A percentile compares a stretch with the other conserved stretches of the same genome.
Evolutionary conservation across 2,113 vertebrate genomes (phyloP).

Genomic region (Paratilapia polleni): DNA sequence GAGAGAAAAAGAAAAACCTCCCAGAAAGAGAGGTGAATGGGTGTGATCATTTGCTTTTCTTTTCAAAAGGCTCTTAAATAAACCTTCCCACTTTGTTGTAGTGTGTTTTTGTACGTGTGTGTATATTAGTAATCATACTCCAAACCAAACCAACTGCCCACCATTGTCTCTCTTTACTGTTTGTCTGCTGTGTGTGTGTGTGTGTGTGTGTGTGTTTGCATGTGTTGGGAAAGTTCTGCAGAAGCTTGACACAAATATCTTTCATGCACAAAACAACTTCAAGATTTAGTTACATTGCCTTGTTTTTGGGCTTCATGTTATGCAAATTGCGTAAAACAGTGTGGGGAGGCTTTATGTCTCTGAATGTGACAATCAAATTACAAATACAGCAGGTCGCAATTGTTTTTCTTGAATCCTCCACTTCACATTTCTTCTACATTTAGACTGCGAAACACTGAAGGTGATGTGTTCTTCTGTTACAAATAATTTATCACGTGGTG

Average conservation of each 20-base stretch:
- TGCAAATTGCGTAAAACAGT: neutral
- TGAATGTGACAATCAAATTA: neutral
- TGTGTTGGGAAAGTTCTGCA: neutral
- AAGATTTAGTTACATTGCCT: neutral
- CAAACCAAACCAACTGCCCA: neutral
- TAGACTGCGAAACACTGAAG: neutral
- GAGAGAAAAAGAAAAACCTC: constrained; percentile 23
- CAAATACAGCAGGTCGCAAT: neutral
- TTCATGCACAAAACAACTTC: neutral
- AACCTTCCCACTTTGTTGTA: constrained; percentile 9
- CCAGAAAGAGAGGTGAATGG: constrained; percentile 14
- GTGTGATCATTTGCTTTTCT: constrained; percentile 53
- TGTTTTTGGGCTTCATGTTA: neutral
- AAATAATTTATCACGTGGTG: neutral
- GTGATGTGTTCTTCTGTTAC: neutral
- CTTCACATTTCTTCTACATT: neutral
- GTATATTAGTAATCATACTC: neutral
- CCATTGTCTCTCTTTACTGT: neutral
- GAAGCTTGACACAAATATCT: neutral
- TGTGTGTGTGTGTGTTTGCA: neutral
- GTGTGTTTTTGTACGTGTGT: neutral
- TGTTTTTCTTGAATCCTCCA: neutral
- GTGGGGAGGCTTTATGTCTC: neutral
- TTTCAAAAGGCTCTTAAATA: constrained; percentile 55
- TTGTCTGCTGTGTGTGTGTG: neutral